Percentiles rank a stretch among this genome's conserved stretches.
Conservation (phyloP, 2,113 vertebrate species). For the Microcebus griseorufus region DNA sequence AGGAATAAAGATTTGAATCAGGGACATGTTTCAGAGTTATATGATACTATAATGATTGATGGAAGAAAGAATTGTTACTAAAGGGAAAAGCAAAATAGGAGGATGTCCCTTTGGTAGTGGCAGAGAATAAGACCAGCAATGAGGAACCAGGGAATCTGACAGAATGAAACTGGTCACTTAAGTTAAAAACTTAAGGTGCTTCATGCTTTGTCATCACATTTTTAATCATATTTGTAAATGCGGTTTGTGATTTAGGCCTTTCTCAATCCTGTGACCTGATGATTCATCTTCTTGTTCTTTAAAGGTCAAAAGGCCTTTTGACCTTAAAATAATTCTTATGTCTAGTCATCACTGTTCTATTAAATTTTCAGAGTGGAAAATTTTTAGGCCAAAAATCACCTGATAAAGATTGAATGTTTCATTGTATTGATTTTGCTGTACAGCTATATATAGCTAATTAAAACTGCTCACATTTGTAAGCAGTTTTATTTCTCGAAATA, state of each 20-base stretch:
- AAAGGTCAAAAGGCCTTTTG: neutral
- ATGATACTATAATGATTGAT: neutral
- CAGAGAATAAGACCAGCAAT: neutral
- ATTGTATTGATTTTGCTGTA: neutral
- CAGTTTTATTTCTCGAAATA: slow-evolving; percentile 46
- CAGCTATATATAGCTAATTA: neutral
- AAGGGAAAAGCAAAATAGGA: neutral
- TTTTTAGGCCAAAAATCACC: neutral
- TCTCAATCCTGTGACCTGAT: neutral
- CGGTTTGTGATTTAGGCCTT: neutral
- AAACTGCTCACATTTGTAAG: neutral
- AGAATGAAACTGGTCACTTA: neutral
- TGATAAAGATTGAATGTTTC: slow-evolving; percentile 25
- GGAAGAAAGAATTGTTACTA: neutral
- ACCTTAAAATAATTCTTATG: slow-evolving; percentile 21
- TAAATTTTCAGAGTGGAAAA: slow-evolving; percentile 57
- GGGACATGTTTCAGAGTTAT: neutral
- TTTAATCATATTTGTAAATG: neutral
- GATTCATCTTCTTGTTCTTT: neutral
- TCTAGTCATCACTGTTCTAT: neutral
- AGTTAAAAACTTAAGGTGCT: neutral
- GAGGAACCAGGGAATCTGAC: neutral
- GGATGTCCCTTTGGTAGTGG: neutral
- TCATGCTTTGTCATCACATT: neutral
- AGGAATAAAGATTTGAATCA: neutral